These are phyloP conservation scores for Mimachlamys varia DNA, from an alignment of 2,888 invertebrate species.

Conservation along the genomic window DNA sequence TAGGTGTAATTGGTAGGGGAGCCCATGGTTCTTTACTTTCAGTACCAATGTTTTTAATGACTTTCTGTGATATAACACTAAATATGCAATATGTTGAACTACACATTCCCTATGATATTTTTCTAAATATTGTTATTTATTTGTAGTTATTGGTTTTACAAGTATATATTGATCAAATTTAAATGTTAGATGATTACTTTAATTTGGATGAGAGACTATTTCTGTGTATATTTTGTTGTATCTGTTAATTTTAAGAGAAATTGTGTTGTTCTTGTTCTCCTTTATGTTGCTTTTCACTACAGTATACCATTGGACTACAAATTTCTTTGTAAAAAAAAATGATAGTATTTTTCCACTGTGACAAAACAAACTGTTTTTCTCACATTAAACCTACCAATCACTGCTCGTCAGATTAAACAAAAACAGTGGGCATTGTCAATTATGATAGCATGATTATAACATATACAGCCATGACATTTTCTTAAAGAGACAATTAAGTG, in stretches of 20 bases:
- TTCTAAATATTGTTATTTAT: background rate
- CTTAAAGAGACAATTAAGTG: too few relatives aligned
- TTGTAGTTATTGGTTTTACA: background rate
- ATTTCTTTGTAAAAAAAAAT: too few relatives aligned
- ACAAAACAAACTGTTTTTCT: too few relatives aligned
- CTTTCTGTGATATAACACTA: background rate
- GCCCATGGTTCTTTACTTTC: background rate
- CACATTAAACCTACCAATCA: too few relatives aligned
- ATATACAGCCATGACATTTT: too few relatives aligned
- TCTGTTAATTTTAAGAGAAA: background rate
- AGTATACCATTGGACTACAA: too few relatives aligned
- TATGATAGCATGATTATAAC: too few relatives aligned
- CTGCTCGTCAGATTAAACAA: too few relatives aligned
- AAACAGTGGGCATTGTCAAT: too few relatives aligned
- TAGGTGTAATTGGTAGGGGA: background rate
- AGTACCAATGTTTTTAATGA: background rate
- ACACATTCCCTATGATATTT: slow-evolving; percentile 14
- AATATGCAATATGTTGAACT: background rate
- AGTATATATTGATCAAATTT: background rate
- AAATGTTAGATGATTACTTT: background rate
- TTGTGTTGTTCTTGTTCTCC: background rate
- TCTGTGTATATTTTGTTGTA: background rate
- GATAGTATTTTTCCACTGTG: too few relatives aligned
- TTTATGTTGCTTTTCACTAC: background rate
- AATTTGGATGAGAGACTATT: background rate